Conservation (phyloP, 2,888 invertebrate genomes). For the Balanococcus diminutus region DNA sequence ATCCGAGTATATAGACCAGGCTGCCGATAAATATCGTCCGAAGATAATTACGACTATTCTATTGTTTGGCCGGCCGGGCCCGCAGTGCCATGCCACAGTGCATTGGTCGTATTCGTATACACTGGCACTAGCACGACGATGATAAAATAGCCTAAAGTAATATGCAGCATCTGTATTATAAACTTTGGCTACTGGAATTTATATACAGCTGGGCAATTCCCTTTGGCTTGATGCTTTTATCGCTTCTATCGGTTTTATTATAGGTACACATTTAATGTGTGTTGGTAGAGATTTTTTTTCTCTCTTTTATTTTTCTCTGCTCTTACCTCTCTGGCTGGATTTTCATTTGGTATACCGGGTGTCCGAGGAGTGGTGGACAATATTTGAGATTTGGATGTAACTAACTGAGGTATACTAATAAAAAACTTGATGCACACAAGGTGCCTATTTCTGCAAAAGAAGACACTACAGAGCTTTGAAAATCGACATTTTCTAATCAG, state of each 20-base stretch:
- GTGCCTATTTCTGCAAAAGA: too few species aligned
- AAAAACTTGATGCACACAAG: too few species aligned
- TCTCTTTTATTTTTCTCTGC: not conserved
- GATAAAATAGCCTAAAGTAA: constrained; percentile 43
- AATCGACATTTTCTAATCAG: too few species aligned
- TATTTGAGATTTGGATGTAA: too few species aligned
- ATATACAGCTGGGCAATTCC: constrained; percentile 37
- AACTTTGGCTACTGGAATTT: constrained; percentile 41
- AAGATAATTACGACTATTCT: constrained; percentile 36
- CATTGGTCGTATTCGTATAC: not conserved
- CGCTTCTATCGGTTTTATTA: constrained; percentile 32
- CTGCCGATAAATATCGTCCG: constrained; percentile 29
- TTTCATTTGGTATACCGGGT: not conserved
- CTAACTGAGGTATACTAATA: too few species aligned
- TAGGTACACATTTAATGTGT: not conserved
- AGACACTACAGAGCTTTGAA: too few species aligned
- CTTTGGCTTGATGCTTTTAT: constrained; percentile 39
- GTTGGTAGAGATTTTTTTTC: constrained; percentile 13
- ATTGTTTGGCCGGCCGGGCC: constrained; percentile 19
- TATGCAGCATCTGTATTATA: constrained; percentile 43
- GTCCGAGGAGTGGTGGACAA: too few species aligned
- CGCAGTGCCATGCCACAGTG: not conserved
- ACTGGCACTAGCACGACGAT: too few species aligned
- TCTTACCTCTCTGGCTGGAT: not conserved
- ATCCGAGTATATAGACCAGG: constrained; percentile 4